Conservation (phyloP, 2,113 vertebrate genomes). For the Forbesichthys papilliferus region DNA sequence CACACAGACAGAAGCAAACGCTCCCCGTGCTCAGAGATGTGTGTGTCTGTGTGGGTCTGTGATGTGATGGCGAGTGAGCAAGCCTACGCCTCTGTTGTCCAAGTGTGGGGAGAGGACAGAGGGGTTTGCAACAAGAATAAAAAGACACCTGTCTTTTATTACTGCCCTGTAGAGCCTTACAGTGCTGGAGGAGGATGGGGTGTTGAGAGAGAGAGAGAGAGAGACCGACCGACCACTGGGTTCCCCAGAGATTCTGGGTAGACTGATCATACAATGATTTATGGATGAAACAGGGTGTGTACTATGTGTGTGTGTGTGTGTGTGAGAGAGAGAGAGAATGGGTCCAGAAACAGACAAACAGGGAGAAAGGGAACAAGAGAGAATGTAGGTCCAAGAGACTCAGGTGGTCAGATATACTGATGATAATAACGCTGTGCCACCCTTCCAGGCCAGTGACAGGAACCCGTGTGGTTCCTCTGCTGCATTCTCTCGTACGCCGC, state of each 20-base stretch:
- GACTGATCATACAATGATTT: no score
- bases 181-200: constrained; percentile 17
- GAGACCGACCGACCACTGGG: not conserved
- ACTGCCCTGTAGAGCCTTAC: constrained; percentile 40
- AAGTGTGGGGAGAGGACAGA: constrained; percentile 27
- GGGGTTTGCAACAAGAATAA: constrained; percentile 29
- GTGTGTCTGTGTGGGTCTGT: constrained; percentile 34
- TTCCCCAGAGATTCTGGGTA: not conserved
- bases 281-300: not conserved
- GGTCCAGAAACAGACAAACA: not conserved
- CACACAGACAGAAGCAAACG: constrained; percentile 39
- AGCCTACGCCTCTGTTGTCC: constrained; percentile 18
- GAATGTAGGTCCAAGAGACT: constrained; percentile 47
- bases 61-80: constrained; percentile 10
- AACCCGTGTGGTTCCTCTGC: no score
- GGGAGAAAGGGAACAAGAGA: constrained; percentile 21
- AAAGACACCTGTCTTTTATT: constrained; percentile 73
- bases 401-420: constrained; percentile 52
- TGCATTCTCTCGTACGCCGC: no score
- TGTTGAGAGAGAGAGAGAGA: not conserved
- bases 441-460: no score
- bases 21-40: constrained; percentile 35
- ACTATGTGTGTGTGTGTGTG: not conserved
- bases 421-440: constrained; percentile 34
- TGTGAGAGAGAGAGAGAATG: constrained; percentile 6